Conservation (phyloP, 2,888 invertebrate species). For the Leptarthrus brevirostris region DNA sequence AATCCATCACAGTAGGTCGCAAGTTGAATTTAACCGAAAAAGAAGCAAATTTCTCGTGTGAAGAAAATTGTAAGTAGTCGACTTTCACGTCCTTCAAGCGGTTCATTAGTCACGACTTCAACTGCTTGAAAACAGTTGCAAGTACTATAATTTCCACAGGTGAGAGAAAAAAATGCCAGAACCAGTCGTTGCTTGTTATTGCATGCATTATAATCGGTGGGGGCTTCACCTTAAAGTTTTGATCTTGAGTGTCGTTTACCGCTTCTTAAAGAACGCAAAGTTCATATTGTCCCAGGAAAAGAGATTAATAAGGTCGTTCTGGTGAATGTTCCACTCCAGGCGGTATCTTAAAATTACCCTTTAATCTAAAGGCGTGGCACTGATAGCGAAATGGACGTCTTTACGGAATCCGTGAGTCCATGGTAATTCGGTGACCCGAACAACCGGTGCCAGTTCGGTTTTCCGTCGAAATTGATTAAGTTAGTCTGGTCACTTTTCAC, state of each 20-base stretch:
- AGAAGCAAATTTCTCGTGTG: background rate
- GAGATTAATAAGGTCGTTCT: conserved; percentile 8
- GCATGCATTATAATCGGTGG: no score
- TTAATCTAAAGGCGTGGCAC: background rate
- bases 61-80: background rate
- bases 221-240: background rate
- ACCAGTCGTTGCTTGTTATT: background rate
- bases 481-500: conserved; percentile 1
- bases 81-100: conserved; percentile 7
- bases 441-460: background rate
- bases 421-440: background rate
- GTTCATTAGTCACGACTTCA: conserved; percentile 25
- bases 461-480: background rate
- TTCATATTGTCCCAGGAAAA: no score
- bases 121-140: background rate
- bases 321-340: background rate
- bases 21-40: background rate
- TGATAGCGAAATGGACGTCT: background rate
- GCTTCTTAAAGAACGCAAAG: no score
- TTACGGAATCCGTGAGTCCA: background rate
- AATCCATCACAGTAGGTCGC: no score
- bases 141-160: no score
- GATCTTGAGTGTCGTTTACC: background rate
- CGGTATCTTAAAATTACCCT: background rate
- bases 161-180: no score